Percentiles rank a stretch among this genome's conserved stretches.
Conservation (phyloP, 2,113 vertebrate genomes). For the Cynocephalus volans region DNA sequence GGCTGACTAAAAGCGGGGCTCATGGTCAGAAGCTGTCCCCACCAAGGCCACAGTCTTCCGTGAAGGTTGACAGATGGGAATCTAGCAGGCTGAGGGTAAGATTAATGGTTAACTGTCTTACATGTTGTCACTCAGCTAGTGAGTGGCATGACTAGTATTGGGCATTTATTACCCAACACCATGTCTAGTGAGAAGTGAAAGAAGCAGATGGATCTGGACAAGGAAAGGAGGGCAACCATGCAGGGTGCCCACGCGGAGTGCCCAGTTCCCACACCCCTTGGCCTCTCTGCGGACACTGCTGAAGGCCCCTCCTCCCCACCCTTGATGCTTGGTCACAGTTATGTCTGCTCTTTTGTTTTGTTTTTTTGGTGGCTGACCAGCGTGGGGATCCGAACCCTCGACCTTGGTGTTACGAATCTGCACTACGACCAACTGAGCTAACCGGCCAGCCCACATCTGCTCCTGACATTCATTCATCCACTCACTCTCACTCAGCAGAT, state of each 20-base stretch:
- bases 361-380: no score
- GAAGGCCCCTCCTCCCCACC: background rate
- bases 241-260: background rate
- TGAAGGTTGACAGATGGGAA: background rate
- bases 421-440: no score
- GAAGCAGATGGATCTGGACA: background rate
- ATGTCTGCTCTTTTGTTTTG: background rate
- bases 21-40: background rate
- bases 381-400: no score
- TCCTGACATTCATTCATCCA: background rate
- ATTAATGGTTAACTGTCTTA: background rate
- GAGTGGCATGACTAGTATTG: background rate
- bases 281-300: no score
- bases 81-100: background rate
- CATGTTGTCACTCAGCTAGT: no score
- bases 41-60: background rate
- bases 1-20: background rate
- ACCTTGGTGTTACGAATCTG: no score
- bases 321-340: background rate
- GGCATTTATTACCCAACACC: background rate
- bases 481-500: background rate
- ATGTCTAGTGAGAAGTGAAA: background rate
- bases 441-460: background rate
- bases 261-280: background rate
- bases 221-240: background rate